These are phyloP conservation scores for Sclerodermus sp. DNA, from an alignment of 2,888 invertebrate species.

Conservation along the genomic window DNA sequence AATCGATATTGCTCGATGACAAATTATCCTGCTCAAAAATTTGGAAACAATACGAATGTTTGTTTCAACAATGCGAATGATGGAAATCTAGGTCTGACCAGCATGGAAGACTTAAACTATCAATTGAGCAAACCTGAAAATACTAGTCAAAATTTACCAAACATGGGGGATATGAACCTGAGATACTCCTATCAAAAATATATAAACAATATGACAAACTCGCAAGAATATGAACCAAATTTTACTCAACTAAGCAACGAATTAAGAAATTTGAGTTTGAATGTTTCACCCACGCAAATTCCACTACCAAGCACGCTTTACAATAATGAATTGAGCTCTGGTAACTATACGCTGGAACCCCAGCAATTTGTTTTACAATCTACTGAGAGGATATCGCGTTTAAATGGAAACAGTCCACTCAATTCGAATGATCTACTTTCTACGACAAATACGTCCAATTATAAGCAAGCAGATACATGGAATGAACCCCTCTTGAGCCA, in stretches of 20 bases:
- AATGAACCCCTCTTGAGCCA: constrained; percentile 33
- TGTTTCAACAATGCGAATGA: neutral
- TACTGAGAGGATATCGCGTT: neutral
- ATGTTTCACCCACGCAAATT: constrained; percentile 9
- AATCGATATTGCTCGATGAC: constrained; percentile 22
- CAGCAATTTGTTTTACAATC: neutral
- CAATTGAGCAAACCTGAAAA: constrained; percentile 21
- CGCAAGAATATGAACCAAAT: constrained; percentile 36
- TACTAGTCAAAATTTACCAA: neutral
- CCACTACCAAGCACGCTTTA: neutral
- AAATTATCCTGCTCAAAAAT: neutral
- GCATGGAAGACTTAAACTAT: neutral
- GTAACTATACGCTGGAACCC: neutral
- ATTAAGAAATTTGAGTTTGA: constrained; percentile 38
- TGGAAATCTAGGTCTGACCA: neutral
- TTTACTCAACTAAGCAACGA: constrained; percentile 40
- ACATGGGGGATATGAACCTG: neutral
- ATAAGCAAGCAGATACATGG: constrained; percentile 33
- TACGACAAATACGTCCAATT: constrained; percentile 21
- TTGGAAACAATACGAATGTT: neutral
- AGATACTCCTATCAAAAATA: constrained; percentile 22
- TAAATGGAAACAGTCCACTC: neutral
- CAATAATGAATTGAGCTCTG: neutral
- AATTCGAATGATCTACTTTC: constrained; percentile 15
- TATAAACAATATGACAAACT: constrained; percentile 20